Evolutionary conservation across 2,888 invertebrate species (phyloP), one percentile per base, ranked within the genome.

Genomic region (Drosophila stalkeri): DNA sequence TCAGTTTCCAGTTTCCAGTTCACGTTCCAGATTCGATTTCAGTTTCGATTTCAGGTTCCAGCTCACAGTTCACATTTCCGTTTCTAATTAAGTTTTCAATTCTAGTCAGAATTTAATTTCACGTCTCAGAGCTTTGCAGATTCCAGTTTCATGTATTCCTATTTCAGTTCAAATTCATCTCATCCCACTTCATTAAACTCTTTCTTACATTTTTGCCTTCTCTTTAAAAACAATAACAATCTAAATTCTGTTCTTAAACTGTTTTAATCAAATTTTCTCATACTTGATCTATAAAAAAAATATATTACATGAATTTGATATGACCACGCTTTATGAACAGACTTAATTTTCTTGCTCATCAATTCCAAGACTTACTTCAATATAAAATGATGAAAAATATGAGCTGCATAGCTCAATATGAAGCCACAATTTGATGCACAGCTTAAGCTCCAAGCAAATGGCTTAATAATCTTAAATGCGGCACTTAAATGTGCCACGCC

Each of bases 401-500:
- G 72, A 51, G 37, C 49, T 44, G 14, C 33, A 64, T 46, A 20
- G 39, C 31, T 55, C 27, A 9, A 27, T 75, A 31, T 51, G 44
- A 44, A 54, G 51, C 20, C 35, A 20, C 68, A 64, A 60, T 23
- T 55, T 61, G 46, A 47, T 55, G 46, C 16, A n/a, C 20, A 18
- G n/a, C 27, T 60, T 41, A 64, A 11, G 0, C 46, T 27, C 11
- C 31, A 3, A 27, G n/a, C 62, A 75, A 75, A 73, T 64, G 68
- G n/a, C 75, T 79, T 59, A 64, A 78, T 68, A 74, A 79, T 57
- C 69, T 68, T 41, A 51, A 68, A 68, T 69, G 57, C 31, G 49
- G 31, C 74, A 59, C 75, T 74, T 68, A 62, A 73, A 62, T 74
- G 61, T 61, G 57, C 68, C 79, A 78, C 75, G 56, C 63, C 75